Percentiles rank a stretch among this genome's conserved stretches.
Conservation (phyloP, 2,888 invertebrate genomes). For the Aphidoletes aphidimyza region DNA sequence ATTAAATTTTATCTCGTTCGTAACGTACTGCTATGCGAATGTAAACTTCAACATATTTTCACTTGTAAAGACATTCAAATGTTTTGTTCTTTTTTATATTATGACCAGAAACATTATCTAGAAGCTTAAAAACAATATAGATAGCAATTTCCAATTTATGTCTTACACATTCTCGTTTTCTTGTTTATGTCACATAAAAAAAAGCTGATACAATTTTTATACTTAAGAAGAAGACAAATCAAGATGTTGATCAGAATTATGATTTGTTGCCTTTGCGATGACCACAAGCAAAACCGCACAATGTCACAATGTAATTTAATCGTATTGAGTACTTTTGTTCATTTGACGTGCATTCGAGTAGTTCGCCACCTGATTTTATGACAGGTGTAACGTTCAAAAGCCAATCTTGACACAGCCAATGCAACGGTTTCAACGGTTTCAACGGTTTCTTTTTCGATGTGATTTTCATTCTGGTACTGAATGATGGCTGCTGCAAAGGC, state of each 20-base stretch:
- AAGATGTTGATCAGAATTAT: not conserved
- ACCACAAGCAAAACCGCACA: slow-evolving; percentile 23
- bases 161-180: too few species aligned
- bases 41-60: too few species aligned
- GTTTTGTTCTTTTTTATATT: too few species aligned
- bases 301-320: slow-evolving; percentile 38
- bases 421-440: not conserved
- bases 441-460: not conserved
- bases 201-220: too few species aligned
- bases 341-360: not conserved
- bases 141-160: too few species aligned
- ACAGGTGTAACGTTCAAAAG: slow-evolving; percentile 32
- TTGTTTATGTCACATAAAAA: too few species aligned
- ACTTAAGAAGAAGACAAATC: not conserved
- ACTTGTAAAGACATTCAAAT: too few species aligned
- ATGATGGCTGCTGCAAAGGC: not conserved
- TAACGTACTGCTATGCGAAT: too few species aligned
- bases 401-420: slow-evolving; percentile 37
- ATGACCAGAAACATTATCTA: too few species aligned
- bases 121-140: too few species aligned
- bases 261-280: not conserved
- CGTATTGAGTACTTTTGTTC: slow-evolving; percentile 10
- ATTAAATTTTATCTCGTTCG: too few species aligned
- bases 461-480: not conserved
- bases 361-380: slow-evolving; percentile 33